Conservation (phyloP, 2,797 vertebrate genomes). For the Notoglanidium macrostoma region DNA sequence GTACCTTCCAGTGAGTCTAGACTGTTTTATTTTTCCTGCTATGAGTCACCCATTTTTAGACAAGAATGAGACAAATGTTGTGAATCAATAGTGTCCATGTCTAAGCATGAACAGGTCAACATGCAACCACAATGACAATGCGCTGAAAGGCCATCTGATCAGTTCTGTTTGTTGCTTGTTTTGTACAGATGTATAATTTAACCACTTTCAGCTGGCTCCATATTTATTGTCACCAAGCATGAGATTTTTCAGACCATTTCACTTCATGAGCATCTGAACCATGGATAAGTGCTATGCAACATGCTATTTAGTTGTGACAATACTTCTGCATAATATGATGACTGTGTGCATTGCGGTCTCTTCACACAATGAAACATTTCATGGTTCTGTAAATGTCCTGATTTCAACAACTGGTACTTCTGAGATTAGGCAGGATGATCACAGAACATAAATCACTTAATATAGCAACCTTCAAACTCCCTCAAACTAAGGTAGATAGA, state of each 20-base stretch:
- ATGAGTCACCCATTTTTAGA: neutral
- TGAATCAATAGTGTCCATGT: neutral
- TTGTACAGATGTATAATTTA: neutral
- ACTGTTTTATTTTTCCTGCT: neutral
- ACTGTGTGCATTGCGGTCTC: neutral
- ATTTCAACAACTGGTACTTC: neutral
- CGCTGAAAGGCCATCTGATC: neutral
- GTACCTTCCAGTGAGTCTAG: neutral
- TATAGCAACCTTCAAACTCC: neutral
- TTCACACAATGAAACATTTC: neutral
- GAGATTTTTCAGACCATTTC: neutral
- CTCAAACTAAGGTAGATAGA: neutral
- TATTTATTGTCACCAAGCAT: neutral
- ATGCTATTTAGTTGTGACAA: neutral
- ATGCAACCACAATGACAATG: neutral
- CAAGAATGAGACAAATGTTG: neutral
- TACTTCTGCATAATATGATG: neutral
- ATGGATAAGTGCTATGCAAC: neutral
- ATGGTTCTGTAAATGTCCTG: neutral
- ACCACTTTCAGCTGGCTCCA: neutral
- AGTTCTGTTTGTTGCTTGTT: neutral
- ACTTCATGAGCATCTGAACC: neutral
- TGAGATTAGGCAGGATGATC: neutral
- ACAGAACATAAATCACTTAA: neutral
- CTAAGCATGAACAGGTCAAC: neutral